Conservation (phyloP, 2,797 vertebrate species). For the Adelosebastes latens region DNA sequence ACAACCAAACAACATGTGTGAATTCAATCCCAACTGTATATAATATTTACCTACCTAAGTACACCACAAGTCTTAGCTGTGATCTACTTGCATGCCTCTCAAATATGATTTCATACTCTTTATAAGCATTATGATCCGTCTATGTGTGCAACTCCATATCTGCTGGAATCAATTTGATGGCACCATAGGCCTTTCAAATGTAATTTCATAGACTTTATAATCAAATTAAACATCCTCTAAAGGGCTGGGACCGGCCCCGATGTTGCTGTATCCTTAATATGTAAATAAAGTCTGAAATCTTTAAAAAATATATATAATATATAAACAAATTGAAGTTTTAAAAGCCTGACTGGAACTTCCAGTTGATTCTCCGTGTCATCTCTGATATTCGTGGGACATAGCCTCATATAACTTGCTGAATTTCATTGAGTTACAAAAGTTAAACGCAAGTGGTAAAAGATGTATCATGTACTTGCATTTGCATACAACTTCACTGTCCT, state of each 20-base stretch:
- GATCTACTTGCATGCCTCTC: not conserved
- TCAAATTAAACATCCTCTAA: not conserved
- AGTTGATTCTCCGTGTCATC: not conserved
- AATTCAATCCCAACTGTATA: not conserved
- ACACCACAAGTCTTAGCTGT: not conserved
- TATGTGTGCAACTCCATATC: not conserved
- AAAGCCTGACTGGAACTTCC: not conserved
- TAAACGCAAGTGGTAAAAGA: not conserved
- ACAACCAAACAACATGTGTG: not conserved
- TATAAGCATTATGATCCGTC: not conserved
- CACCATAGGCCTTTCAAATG: not conserved
- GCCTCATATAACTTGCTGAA: not conserved
- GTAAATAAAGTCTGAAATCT: not conserved
- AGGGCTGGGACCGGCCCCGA: not conserved
- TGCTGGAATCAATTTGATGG: not conserved
- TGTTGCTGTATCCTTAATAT: not conserved
- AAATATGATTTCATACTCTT: not conserved
- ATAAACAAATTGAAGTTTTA: not conserved
- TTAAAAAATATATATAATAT: not conserved
- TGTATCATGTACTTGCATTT: not conserved
- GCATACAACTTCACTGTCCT: not conserved
- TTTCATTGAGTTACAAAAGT: not conserved
- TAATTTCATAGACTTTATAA: conserved; percentile 9
- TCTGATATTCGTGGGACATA: not conserved
- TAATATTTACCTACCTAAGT: not conserved